Base-by-base conservation (phyloP, 2,888 invertebrate species). In the Antheraea yamamai region DNA sequence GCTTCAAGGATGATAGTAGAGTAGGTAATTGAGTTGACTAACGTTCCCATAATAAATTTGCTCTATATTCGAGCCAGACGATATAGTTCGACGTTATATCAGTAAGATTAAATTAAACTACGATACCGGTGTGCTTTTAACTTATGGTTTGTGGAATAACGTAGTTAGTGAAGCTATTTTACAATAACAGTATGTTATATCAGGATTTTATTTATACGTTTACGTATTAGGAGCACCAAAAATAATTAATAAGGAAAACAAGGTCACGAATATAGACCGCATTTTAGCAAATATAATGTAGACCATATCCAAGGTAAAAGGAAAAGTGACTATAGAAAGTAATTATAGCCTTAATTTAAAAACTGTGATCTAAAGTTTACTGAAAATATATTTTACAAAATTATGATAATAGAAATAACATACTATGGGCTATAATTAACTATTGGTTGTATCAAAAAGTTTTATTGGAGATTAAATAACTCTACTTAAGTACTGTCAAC, bases 1-100 rank as follows among this genome's bases (percentile, higher is more conserved):
- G 2, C 26, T 26, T 26, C 30, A 16, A 26, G 14, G 30, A 14
- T 64, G 64, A 64, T 66, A 66, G 64, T 66, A 26, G 64, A 16
- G 64, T 66, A 30, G 30, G 26, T 66, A 66, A 66, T 66, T 66
- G 16, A 66, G 26, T 66, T 66, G 64, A 66, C 64, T 30, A 16
- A 30, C 30, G 64, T 66, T 66, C 30, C 64, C 26, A 66, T 66
- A 30, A 66, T 14, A 30, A 66, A 26, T 66, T 66, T 3, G 4
- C 30, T 30, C 12, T 26, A 66, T 16, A 16, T 26, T 26, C 26
- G 30, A 66, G 16, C 14, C 6, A 66, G 64, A 30, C 64, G 12
- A 16, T 16, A 66, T 4, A 6, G 30, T 16, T 16, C 26, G 64
- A 66, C 64, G 64, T 66, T 26, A 66, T 14, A 66, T 26, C 2